Percentiles rank a stretch among this genome's conserved stretches.
Evolutionary conservation across 2,888 invertebrate species (phyloP).

Genomic region (Latrodectus elegans): DNA sequence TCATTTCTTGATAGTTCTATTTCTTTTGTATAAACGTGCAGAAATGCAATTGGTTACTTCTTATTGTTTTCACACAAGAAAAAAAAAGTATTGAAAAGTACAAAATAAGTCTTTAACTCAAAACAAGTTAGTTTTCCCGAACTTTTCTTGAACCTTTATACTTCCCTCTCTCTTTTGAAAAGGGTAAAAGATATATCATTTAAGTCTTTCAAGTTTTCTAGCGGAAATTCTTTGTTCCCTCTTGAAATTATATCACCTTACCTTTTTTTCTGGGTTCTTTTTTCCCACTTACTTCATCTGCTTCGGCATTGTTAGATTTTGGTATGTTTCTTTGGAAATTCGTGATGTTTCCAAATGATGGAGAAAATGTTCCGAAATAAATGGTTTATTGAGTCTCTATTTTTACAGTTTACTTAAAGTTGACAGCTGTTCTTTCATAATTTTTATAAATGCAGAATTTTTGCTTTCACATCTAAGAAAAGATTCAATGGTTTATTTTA

Average conservation of each 20-base stretch:
- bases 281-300: neutral
- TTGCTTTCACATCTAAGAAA: no score
- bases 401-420: no score
- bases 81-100: conserved; percentile 8
- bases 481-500: no score
- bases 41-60: conserved; percentile 29
- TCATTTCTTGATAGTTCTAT: neutral
- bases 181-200: conserved; percentile 42
- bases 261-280: neutral
- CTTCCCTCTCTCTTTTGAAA: conserved; percentile 15
- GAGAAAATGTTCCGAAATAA: no score
- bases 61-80: conserved; percentile 34
- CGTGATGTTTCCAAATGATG: no score
- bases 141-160: conserved; percentile 12
- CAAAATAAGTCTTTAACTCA: conserved; percentile 37
- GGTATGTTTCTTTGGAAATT: no score
- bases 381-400: no score
- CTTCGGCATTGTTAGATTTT: neutral
- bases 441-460: no score
- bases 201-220: conserved; percentile 17
- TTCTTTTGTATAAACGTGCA: conserved; percentile 34
- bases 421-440: no score
- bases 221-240: conserved; percentile 50
- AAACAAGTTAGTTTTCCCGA: conserved; percentile 34
- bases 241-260: conserved; percentile 54